phyloP scores from a whole-genome alignment of 35 echinoderm and acorn worm genomes.

The Diadema setosum region DNA sequence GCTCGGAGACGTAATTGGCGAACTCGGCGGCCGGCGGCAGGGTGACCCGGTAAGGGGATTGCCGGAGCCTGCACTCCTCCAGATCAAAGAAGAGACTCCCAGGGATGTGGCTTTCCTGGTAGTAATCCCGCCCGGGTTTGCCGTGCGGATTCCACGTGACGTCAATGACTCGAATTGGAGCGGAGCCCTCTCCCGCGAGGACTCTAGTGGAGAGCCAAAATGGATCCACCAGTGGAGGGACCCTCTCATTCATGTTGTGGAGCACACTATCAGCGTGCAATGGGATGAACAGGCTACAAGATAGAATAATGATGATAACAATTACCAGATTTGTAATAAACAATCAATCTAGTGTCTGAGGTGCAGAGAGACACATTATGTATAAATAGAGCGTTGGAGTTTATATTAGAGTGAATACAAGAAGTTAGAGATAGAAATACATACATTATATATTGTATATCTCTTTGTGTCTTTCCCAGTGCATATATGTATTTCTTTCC shows the following conservation, averaged over 20 bases:
- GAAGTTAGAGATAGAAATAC: too few relatives aligned
- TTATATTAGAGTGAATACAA: too few relatives aligned
- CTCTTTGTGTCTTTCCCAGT: too few relatives aligned
- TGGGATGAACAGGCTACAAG: too few relatives aligned
- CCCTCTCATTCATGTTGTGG: background rate
- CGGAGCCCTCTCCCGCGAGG: background rate
- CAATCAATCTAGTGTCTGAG: too few relatives aligned
- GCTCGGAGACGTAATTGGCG: constrained; percentile 35
- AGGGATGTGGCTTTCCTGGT: constrained; percentile 62
- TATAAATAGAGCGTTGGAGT: too few relatives aligned
- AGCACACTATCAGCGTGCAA: too few relatives aligned
- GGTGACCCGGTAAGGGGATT: constrained; percentile 48
- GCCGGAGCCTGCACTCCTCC: background rate
- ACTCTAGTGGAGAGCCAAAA: background rate
- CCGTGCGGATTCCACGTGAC: background rate
- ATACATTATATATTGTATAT: too few relatives aligned
- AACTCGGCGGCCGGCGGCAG: constrained; percentile 49
- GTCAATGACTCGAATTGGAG: background rate
- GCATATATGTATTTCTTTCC: too few relatives aligned
- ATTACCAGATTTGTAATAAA: too few relatives aligned
- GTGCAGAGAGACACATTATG: too few relatives aligned
- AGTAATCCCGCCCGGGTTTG: constrained; percentile 3
- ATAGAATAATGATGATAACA: too few relatives aligned
- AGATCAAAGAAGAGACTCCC: constrained; percentile 77
- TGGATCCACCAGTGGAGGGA: background rate